phyloP scores from a whole-genome alignment of 2,113 vertebrate genomes.

The Otis tarda region DNA sequence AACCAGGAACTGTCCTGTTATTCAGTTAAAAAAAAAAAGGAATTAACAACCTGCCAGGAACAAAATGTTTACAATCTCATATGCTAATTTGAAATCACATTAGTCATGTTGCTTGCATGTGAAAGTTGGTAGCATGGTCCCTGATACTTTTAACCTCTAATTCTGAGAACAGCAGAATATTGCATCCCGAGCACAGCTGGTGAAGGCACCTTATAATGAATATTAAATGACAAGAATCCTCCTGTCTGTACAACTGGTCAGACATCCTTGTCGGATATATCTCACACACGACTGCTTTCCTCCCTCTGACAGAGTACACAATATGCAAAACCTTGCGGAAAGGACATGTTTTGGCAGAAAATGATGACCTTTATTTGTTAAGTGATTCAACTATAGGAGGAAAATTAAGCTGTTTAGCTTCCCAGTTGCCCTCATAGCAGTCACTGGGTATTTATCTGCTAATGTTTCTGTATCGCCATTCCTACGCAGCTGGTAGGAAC shows the following conservation, averaged over 20 bases:
- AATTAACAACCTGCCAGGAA: not conserved
- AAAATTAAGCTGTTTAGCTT: conserved; percentile 5
- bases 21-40: not conserved
- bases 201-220: not conserved
- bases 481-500: not conserved
- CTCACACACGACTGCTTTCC: not conserved
- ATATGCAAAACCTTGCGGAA: not conserved
- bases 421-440: not conserved
- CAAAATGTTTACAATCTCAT: not conserved
- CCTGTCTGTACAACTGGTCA: not conserved
- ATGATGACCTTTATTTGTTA: not conserved
- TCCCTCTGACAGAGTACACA: not conserved
- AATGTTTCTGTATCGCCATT: not conserved
- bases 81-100: not conserved
- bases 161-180: not conserved
- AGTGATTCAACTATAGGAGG: not conserved
- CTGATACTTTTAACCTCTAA: not conserved
- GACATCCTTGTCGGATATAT: not conserved
- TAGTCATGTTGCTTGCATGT: not conserved
- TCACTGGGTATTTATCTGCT: not conserved
- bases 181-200: not conserved
- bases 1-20: not conserved
- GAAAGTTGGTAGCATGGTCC: not conserved
- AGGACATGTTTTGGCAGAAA: not conserved
- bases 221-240: not conserved